phyloP scores from a whole-genome alignment of 2,113 vertebrate genomes.

The Petrocephalus zakoni region DNA sequence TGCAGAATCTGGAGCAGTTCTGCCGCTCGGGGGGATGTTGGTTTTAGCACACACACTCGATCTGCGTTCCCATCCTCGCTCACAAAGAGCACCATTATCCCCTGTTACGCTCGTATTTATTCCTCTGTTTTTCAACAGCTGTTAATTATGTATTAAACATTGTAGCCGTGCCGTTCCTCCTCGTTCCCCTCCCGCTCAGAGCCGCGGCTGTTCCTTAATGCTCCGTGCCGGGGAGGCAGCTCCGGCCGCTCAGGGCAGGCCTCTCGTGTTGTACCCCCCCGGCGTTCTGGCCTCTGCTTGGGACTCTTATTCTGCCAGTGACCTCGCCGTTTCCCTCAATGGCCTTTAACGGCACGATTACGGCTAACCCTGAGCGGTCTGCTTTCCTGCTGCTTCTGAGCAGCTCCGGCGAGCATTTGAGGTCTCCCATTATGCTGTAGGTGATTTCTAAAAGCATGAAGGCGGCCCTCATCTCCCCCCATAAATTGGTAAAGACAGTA shows the following conservation, averaged over 20 bases:
- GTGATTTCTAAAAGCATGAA: neutral
- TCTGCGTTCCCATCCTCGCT: neutral
- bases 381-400: neutral
- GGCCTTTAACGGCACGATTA: neutral
- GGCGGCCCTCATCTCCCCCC: neutral
- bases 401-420: neutral
- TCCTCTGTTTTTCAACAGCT: neutral
- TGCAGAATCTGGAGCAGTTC: conserved; percentile 40
- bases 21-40: conserved; percentile 28
- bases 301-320: neutral
- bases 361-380: neutral
- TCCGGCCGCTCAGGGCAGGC: neutral
- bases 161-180: neutral
- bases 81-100: neutral
- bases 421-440: neutral
- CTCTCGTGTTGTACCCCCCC: neutral
- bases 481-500: neutral
- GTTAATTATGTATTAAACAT: neutral
- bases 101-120: neutral
- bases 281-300: neutral
- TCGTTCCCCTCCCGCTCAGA: neutral
- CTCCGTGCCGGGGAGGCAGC: neutral
- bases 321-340: neutral
- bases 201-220: neutral
- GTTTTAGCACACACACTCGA: neutral